A percentile compares a stretch with the other conserved stretches of the same genome.
Evolutionary conservation across 2,888 invertebrate species (phyloP).

Genomic region (Scaptomyza flava): DNA sequence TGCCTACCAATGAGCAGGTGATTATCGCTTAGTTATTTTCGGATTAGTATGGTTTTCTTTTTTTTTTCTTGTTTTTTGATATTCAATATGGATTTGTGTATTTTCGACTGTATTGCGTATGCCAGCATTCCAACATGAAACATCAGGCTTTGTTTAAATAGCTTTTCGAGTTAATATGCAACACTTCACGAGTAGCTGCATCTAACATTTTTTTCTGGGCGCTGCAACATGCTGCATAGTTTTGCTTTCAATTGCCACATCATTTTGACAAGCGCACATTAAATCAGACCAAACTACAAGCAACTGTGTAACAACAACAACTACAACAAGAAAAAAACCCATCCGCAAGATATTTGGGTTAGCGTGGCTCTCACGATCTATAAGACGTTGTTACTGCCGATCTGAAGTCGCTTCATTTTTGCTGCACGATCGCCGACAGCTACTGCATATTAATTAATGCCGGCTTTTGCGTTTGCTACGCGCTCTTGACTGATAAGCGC

Average conservation of each 20-base stretch:
- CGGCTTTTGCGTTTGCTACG: constrained; percentile 11
- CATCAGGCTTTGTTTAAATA: constrained; percentile 57
- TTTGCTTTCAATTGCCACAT: constrained; percentile 61
- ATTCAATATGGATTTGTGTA: constrained; percentile 23
- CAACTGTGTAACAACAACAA: constrained; percentile 27
- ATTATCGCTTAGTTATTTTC: constrained; percentile 47
- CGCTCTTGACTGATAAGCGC: constrained; percentile 51
- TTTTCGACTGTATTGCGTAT: constrained; percentile 50
- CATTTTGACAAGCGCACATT: constrained; percentile 58
- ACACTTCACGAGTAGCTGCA: constrained; percentile 41
- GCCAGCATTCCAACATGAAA: constrained; percentile 62
- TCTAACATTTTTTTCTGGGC: constrained; percentile 23
- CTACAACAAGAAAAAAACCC: constrained; percentile 19
- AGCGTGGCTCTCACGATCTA: constrained; percentile 66
- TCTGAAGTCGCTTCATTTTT: constrained; percentile 30
- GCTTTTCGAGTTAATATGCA: constrained; percentile 36
- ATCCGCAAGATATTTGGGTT: constrained; percentile 61
- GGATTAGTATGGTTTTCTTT: constrained; percentile 26
- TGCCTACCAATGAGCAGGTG: constrained; percentile 68
- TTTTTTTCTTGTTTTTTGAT: constrained; percentile 24
- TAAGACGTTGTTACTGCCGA: constrained; percentile 24
- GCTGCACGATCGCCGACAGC: constrained; percentile 54
- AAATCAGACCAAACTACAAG: constrained; percentile 9
- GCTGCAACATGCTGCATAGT: constrained; percentile 49
- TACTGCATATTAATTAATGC: constrained; percentile 61